Base-by-base conservation (phyloP, 2,113 vertebrate genomes). In the Oncorhynchus gorbuscha region DNA sequence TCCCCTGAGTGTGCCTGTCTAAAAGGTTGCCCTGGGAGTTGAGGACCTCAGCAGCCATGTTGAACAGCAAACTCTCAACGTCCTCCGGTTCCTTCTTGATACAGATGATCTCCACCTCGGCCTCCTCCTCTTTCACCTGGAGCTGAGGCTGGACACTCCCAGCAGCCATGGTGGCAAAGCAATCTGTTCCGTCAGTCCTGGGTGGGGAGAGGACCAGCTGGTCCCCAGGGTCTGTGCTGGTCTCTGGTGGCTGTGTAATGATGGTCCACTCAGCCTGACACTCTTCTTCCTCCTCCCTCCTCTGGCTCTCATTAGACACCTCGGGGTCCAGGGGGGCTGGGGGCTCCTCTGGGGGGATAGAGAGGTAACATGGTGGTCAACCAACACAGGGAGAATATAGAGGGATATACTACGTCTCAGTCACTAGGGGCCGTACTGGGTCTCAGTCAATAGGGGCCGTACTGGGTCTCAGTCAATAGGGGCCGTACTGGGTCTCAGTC, bases 81-180 rank as follows among this genome's bases (percentile, higher is more conserved):
- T 93, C 91, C 14, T 84, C 80, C 0, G 86, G 91, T 70, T 94
- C 93, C 80, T 92, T 90, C 61, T 94, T 94, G 70, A 94, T 91
- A 68, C 86, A 91, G 78, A 92, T 84, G 22, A 92, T 82, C 51
- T 90, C 87, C 58, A 91, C 84, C 0, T 79, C 68, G 2, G 78
- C 77, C 61, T 84, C 81, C 79, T 94, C 92, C 70, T 90, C 85
- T 81, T 93, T 94, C 70, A 92, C 83, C 84, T 92, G 77, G 7
- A 30, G 67, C 9, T 4, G 67, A 28, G 32, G 32, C 5, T 81
- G 59, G 20, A n/a, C 4, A 16, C 4, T 16, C n/a, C 59, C 9
- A n/a, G 48, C 80, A 45, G 39, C 39, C 51, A 76, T 70, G 69
- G 86, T 48, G 1, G 73, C 84, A 64, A 87, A 86, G 85, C 85